These are phyloP conservation scores for Parauchenoglanis punctatus DNA, from an alignment of 2,797 vertebrate genomes.

Conservation along the genomic window DNA sequence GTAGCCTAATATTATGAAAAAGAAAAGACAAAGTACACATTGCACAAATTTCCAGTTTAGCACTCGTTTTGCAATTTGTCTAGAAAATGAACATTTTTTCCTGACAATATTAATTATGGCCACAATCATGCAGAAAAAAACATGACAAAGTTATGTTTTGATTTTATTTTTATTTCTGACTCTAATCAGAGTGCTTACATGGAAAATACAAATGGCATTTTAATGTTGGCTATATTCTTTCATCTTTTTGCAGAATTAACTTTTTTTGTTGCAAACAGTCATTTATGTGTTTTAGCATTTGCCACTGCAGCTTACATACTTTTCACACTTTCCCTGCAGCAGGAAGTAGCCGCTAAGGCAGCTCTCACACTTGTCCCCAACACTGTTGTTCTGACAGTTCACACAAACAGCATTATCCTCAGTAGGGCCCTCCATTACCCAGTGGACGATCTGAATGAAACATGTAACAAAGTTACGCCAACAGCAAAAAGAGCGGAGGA, in stretches of 20 bases:
- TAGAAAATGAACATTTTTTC: background rate
- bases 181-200: too few relatives aligned
- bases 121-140: background rate
- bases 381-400: slow-evolving; percentile 90
- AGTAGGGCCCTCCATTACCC: slow-evolving; percentile 84
- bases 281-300: background rate
- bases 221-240: background rate
- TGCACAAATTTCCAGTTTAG: too few relatives aligned
- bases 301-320: slow-evolving; percentile 73
- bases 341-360: slow-evolving; percentile 89
- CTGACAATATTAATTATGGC: background rate
- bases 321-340: slow-evolving; percentile 87
- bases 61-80: background rate
- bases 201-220: too few relatives aligned
- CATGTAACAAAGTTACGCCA: background rate
- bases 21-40: too few relatives aligned
- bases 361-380: slow-evolving; percentile 88
- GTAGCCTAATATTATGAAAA: too few relatives aligned
- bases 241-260: background rate
- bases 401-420: slow-evolving; percentile 88
- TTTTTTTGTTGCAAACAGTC: too few relatives aligned
- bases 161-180: background rate
- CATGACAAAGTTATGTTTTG: background rate
- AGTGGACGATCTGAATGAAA: slow-evolving; percentile 76
- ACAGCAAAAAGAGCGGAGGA: background rate